Base-by-base conservation (phyloP, 2,797 vertebrate genomes). In the Cichlasoma orientale region DNA sequence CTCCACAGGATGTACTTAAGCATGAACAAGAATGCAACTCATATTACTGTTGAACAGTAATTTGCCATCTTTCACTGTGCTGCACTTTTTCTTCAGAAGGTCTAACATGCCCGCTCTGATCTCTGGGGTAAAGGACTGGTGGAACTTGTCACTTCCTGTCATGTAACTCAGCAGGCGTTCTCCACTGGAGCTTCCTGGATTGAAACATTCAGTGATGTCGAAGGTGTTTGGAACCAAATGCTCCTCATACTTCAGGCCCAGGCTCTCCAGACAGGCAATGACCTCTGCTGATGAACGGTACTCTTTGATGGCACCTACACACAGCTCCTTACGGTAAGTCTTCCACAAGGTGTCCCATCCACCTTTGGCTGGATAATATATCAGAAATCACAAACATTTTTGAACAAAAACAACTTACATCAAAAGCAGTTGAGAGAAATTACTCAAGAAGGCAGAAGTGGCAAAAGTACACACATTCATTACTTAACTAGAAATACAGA, bases 291-390 rank as follows among this genome's bases (percentile, higher is more conserved):
- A 93, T 9, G 93, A 87, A 50, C 88, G 78, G 75, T 92, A 88
- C 29, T 92, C 82, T 0, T 58, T 55, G 84, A 93, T 74, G 36
- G n/a, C 23, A 2, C 85, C 57, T 4, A 56, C 82, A 10, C 88
- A 90, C 7, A 95, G 87, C 7, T 90, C 92, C 38, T 91, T 88
- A 25, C 63, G 58, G 80, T 84, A 93, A 1, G 87, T 90, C 68
- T 90, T 94, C 94, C 93, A 95, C 77, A 95, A 88, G 31, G 6
- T 86, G 85, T 92, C 82, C 91, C 92, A 93, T 57, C 90, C 89
- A n/a, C 57, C 11, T 4, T 81, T 47, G n/a, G 69, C 93, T 94
- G n/a, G n/a, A 75, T 16, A 11, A 9, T 0, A 36, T 12, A 75
- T 47, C 4, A 12, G 47, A 56, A 29, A 77, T 14, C 1, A 38